Conservation (phyloP, 2,797 vertebrate genomes). For the Chelonia mydas region DNA sequence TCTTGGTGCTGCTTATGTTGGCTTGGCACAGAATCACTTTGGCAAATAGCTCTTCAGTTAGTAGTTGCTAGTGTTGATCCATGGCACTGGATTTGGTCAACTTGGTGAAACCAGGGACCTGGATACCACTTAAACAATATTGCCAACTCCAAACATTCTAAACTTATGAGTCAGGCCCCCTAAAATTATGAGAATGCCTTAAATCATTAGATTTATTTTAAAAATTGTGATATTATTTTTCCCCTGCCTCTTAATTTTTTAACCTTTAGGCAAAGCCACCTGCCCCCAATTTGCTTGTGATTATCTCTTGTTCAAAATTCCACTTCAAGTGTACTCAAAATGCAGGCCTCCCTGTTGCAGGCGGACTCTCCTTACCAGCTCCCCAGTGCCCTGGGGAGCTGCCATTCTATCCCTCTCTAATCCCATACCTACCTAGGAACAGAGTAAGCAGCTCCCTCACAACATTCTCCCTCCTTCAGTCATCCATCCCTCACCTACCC, state of each 20-base stretch:
- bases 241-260: not conserved
- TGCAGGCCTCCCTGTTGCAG: not conserved
- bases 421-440: not conserved
- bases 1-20: not conserved
- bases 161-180: not conserved
- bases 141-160: not conserved
- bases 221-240: not conserved
- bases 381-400: not conserved
- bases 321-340: not conserved
- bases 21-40: not conserved
- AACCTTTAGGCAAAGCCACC: not conserved
- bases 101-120: not conserved
- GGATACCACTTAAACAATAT: not conserved
- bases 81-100: not conserved
- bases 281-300: rapidly evolving
- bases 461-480: not conserved
- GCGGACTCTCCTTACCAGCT: not conserved
- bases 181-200: not conserved
- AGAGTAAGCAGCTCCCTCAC: rapidly evolving
- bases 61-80: rapidly evolving
- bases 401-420: not conserved
- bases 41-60: rapidly evolving
- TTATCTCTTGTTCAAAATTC: not conserved
- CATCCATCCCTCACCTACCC: not conserved
- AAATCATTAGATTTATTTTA: not conserved